Evolutionary conservation across 2,113 vertebrate species (phyloP), one percentile per base, ranked within the genome.

Genomic region (Muntiacus muntjak): DNA sequence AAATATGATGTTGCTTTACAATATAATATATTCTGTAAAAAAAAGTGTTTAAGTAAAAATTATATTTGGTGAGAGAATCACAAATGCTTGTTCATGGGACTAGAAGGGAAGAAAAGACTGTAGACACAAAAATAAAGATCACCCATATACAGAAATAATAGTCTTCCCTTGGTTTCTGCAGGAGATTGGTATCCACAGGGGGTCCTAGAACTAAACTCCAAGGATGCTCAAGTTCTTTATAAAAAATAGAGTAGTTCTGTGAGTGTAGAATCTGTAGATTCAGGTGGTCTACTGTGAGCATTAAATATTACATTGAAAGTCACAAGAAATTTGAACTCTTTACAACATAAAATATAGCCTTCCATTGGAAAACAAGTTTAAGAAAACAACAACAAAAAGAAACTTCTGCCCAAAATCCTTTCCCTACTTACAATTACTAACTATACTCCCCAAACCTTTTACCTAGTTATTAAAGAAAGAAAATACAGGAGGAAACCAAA

Each of bases 371-470:
- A 90, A 52, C 86, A 89, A 71, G 13, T 3, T 74, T 47, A 76
- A 43, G 7, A 28, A 16, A 94, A 57, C 26, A 87, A 74, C 45
- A 81, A 15, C 19, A 25, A 86, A 57, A 81, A 40, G 43, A 74
- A 47, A 87, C 23, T 71, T 55, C 5, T 84, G 17, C 12, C 5
- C 50, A 43, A 95, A 58, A 50, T 30, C 7, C 15, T 89, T 76
- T 52, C 16, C 40, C 2, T 54, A 83, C 50, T 23, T 84, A 11
- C 1, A 26, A 7, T 43, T 76, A 43, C 3, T 36, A 43, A 45
- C 6, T 47, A 36, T 7, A 26, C 10, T 26, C 1, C 2, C 26
- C 2, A 5, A 43, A 15, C 1, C 1, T 85, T 60, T 74, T 60
- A 43, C 9, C 21, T 57, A 36, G 9, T 3, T 64, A 2, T 33